phyloP scores from a whole-genome alignment of 2,113 vertebrate genomes.

The Tinamus guttatus region DNA sequence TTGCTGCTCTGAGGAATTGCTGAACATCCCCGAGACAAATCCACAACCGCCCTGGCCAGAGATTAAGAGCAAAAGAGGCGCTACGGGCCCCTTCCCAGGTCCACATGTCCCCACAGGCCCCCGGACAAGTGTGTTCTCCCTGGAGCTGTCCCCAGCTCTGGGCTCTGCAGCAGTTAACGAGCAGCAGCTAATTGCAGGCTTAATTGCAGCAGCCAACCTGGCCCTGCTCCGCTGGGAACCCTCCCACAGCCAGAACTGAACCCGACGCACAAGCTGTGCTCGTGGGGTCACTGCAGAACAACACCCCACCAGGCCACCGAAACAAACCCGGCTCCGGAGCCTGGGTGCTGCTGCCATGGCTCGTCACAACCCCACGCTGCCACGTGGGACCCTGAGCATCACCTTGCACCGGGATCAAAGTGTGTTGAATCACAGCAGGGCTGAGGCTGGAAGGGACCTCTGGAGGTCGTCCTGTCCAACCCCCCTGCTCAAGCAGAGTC shows the following conservation, averaged over 20 bases:
- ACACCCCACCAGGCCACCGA: neutral
- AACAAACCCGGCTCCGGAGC: neutral
- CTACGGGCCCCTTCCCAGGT: too few species aligned
- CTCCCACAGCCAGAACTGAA: neutral
- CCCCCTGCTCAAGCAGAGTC: neutral
- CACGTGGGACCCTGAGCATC: neutral
- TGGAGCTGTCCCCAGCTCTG: rapidly evolving
- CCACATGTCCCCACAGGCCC: too few species aligned
- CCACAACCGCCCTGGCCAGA: too few species aligned
- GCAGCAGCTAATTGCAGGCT: rapidly evolving
- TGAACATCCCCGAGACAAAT: too few species aligned
- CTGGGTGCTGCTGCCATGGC: neutral
- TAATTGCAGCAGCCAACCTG: neutral
- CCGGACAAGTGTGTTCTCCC: too few species aligned
- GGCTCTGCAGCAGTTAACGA: rapidly evolving
- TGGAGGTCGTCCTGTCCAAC: neutral
- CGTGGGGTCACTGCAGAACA: neutral
- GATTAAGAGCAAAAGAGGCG: too few species aligned
- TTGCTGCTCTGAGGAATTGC: too few species aligned
- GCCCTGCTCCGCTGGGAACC: too few species aligned
- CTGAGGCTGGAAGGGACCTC: neutral
- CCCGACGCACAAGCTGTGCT: rapidly evolving
- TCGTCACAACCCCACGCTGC: neutral
- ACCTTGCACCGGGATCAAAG: neutral
- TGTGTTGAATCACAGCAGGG: too few species aligned